These are phyloP conservation scores for Anniella stebbinsi DNA, from an alignment of 2,797 vertebrate species.

Conservation along the genomic window DNA sequence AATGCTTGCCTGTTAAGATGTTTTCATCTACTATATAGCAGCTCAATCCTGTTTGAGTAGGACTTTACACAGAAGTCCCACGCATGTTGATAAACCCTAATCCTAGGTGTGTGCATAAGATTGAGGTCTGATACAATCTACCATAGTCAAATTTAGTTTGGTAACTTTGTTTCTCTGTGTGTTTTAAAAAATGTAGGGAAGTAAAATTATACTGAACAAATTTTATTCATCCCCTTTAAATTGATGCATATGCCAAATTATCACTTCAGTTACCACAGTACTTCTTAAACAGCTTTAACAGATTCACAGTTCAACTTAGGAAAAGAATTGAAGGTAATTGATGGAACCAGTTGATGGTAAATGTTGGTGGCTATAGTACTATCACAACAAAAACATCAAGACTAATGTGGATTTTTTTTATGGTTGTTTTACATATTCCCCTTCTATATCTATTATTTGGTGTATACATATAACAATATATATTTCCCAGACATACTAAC, in stretches of 20 bases:
- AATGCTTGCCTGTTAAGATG: background rate
- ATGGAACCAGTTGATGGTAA: background rate
- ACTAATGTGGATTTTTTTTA: background rate
- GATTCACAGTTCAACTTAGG: background rate
- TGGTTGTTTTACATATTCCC: background rate
- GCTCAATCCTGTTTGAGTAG: background rate
- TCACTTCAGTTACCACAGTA: background rate
- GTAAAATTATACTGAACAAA: background rate
- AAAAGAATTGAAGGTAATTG: background rate
- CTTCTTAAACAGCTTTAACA: constrained; percentile 19
- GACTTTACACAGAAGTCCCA: background rate
- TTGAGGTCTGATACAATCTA: background rate
- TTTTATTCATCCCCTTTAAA: background rate
- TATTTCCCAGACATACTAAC: background rate
- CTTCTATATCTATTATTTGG: background rate
- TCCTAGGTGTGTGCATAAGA: no score
- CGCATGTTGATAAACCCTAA: background rate
- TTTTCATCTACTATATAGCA: background rate
- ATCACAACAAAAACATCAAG: background rate
- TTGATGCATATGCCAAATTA: constrained; percentile 35
- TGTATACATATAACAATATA: background rate
- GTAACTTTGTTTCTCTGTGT: background rate
- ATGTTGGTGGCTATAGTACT: background rate
- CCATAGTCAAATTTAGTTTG: background rate
- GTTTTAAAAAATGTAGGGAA: constrained; percentile 4